Percentiles rank a stretch among this genome's conserved stretches.
Evolutionary conservation across 2,888 invertebrate species (phyloP).

Genomic region (Agrochola lychnidis): DNA sequence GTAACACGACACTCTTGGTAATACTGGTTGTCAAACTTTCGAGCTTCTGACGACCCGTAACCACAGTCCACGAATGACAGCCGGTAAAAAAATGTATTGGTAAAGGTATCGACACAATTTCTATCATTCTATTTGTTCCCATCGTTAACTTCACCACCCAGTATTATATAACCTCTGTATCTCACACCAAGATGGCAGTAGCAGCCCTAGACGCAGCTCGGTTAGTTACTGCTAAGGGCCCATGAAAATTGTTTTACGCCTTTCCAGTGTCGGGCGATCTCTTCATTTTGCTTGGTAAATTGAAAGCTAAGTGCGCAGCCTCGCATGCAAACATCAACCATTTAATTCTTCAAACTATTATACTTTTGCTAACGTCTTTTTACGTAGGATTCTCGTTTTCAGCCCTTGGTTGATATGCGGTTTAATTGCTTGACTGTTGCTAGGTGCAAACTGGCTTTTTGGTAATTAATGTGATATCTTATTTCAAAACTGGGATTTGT

Average conservation of each 20-base stretch:
- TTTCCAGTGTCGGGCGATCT: constrained; percentile 86
- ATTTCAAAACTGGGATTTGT: too few species aligned
- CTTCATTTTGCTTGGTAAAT: constrained; percentile 84
- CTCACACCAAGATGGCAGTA: constrained; percentile 27
- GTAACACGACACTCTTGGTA: too few species aligned
- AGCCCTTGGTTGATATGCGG: too few species aligned
- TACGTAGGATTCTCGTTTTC: neutral
- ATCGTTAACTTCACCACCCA: neutral
- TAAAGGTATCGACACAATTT: neutral
- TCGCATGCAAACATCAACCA: constrained; percentile 37
- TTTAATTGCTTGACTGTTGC: neutral
- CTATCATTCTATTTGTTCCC: neutral
- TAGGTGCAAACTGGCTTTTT: neutral
- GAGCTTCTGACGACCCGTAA: too few species aligned
- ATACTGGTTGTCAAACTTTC: too few species aligned
- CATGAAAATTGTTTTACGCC: constrained; percentile 90
- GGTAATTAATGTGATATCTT: neutral
- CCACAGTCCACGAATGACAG: too few species aligned
- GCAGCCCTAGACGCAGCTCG: constrained; percentile 76
- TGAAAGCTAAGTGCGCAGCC: constrained; percentile 72
- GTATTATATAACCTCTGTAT: neutral
- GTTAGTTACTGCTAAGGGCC: constrained; percentile 84
- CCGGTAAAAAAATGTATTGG: neutral
- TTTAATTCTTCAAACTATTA: constrained; percentile 38
- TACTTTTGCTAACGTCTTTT: neutral